A percentile compares a stretch with the other conserved stretches of the same genome.
phyloP scores from a whole-genome alignment of 2,888 invertebrate genomes.

The Auanema freiburgensis region DNA sequence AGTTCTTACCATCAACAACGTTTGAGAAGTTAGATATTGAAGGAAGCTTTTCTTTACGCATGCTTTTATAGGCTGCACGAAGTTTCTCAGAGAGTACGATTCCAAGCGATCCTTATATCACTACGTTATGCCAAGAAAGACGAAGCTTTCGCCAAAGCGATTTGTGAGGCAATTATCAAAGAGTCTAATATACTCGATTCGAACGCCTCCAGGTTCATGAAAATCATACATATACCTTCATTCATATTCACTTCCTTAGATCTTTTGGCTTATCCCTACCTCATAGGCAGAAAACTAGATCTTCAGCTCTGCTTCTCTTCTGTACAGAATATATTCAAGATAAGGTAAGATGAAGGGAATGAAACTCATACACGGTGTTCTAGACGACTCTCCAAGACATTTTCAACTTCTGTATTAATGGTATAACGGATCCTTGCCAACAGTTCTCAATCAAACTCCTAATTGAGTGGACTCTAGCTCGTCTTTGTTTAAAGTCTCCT shows the following conservation, averaged over 20 bases:
- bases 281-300: conserved; percentile 53
- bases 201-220: too few relatives aligned
- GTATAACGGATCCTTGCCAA: conserved; percentile 50
- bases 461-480: conserved; percentile 49
- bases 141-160: background rate
- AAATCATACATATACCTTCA: background rate
- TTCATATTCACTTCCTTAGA: conserved; percentile 23
- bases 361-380: background rate
- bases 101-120: conserved; percentile 18
- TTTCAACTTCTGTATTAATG: conserved; percentile 36
- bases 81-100: conserved; percentile 31
- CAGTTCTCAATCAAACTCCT: conserved; percentile 54
- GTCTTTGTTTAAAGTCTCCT: conserved; percentile 19
- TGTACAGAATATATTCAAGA: conserved; percentile 17
- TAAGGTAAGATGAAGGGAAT: conserved; percentile 10
- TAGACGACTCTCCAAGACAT: conserved; percentile 14
- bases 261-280: conserved; percentile 55
- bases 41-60: too few relatives aligned
- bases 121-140: background rate
- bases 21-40: background rate
- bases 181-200: background rate
- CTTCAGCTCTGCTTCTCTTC: conserved; percentile 36
- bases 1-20: background rate
- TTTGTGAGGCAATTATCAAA: background rate
- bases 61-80: conserved; percentile 26